Conservation (phyloP, 1,140 invertebrate species). For the Pogonognathellus flavescens region DNA sequence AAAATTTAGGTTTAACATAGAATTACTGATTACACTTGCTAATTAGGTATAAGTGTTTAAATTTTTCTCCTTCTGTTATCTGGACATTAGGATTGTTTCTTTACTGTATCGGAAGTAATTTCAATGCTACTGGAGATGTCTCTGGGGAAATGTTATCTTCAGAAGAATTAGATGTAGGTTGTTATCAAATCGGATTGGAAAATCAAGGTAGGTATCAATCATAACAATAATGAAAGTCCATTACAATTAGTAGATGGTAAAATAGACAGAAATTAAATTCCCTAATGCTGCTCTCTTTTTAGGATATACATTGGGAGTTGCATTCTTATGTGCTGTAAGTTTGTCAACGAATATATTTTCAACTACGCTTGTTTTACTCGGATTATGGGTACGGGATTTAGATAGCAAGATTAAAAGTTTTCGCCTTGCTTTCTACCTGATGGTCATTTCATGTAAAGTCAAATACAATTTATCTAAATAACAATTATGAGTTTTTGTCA, state of each 20-base stretch:
- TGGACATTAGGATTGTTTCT: conserved; percentile 53
- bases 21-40: too few relatives aligned
- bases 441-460: conserved; percentile 55
- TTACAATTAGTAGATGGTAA: too few relatives aligned
- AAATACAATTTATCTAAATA: neutral
- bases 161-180: conserved; percentile 65
- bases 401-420: conserved; percentile 61
- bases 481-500: too few relatives aligned
- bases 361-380: conserved; percentile 48
- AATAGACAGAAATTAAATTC: neutral
- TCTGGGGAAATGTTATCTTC: conserved; percentile 1
- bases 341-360: conserved; percentile 51
- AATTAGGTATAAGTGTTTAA: neutral
- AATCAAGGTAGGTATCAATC: conserved; percentile 58
- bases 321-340: conserved; percentile 39
- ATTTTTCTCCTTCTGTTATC: neutral
- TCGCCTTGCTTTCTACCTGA: conserved; percentile 54
- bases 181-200: conserved; percentile 67
- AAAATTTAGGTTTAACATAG: too few relatives aligned
- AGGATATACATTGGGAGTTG: conserved; percentile 56
- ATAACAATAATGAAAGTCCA: too few relatives aligned
- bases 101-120: conserved; percentile 46
- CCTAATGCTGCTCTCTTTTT: neutral
- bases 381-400: conserved; percentile 57
- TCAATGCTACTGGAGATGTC: conserved; percentile 56